These are phyloP conservation scores for Pampus argenteus DNA, from an alignment of 2,797 vertebrate species.

Conservation along the genomic window DNA sequence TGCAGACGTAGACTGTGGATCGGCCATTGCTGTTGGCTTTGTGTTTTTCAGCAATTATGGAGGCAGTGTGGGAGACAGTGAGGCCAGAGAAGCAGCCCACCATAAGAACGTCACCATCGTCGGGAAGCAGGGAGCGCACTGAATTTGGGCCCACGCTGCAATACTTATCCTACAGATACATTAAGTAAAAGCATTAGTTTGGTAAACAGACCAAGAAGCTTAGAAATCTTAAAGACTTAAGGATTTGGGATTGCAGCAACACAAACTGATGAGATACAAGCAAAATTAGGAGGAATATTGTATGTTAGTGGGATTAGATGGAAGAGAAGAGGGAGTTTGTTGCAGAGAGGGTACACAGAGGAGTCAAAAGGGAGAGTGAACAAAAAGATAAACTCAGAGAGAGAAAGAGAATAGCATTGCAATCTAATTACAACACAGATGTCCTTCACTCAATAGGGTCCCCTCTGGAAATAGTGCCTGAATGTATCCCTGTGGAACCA, in stretches of 20 bases:
- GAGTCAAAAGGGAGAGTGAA: background rate
- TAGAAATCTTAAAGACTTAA: background rate
- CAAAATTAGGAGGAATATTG: background rate
- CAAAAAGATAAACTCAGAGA: conserved; percentile 3
- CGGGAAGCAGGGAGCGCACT: conserved; percentile 81
- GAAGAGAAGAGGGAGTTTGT: conserved; percentile 27
- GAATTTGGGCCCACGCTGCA: conserved; percentile 89
- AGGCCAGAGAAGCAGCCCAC: conserved; percentile 86
- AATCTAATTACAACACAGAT: conserved; percentile 45
- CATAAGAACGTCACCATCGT: conserved; percentile 86
- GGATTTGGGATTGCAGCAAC: conserved; percentile 11
- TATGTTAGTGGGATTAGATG: conserved; percentile 14
- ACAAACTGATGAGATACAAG: conserved; percentile 9
- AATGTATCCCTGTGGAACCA: conserved; percentile 7
- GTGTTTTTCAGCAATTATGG: conserved; percentile 70
- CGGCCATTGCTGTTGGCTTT: conserved; percentile 29
- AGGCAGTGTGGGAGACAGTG: conserved; percentile 88
- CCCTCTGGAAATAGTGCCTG: conserved; percentile 35
- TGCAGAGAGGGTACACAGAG: conserved; percentile 9
- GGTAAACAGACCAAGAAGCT: background rate
- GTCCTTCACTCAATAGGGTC: conserved; percentile 48
- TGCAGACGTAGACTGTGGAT: conserved; percentile 85
- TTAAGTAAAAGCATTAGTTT: conserved; percentile 21
- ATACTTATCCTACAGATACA: conserved; percentile 88
- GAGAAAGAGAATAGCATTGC: conserved; percentile 2